These are phyloP conservation scores for Hylaeus anthracinus DNA, from an alignment of 1,140 invertebrate genomes.

Conservation along the genomic window DNA sequence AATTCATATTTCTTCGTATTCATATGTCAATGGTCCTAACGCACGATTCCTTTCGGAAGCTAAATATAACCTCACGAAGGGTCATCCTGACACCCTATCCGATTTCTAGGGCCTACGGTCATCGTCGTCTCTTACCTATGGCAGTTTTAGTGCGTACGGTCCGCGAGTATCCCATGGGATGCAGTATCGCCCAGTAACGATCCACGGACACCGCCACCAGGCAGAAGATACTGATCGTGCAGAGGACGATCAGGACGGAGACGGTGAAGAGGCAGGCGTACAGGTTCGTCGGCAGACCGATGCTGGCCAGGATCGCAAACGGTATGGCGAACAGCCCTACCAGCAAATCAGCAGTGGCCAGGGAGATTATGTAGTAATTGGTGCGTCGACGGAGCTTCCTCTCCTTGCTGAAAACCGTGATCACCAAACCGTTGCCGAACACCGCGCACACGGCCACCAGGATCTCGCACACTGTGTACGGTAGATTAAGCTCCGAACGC, in stretches of 20 bases:
- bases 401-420: conserved; percentile 90
- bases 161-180: conserved; percentile 94
- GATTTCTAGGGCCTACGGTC: not conserved
- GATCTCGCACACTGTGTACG: conserved; percentile 89
- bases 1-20: too few relatives aligned
- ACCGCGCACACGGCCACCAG: conserved; percentile 90
- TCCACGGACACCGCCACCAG: conserved; percentile 94
- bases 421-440: conserved; percentile 92
- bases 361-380: conserved; percentile 95
- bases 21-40: too few relatives aligned
- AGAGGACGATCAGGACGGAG: conserved; percentile 92
- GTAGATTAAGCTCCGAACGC: conserved; percentile 82
- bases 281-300: conserved; percentile 89
- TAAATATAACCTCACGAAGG: too few relatives aligned
- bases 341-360: conserved; percentile 92
- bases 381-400: conserved; percentile 89
- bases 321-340: conserved; percentile 91
- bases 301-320: conserved; percentile 89
- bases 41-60: too few relatives aligned
- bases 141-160: conserved; percentile 92
- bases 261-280: conserved; percentile 93
- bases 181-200: conserved; percentile 94
- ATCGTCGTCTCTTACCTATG: conserved; percentile 84
- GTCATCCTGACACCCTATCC: too few relatives aligned
- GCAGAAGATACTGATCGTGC: conserved; percentile 95